Evolutionary conservation across 2,888 invertebrate genomes (phyloP).

Genomic region (Pristionchus fissidentatus): DNA sequence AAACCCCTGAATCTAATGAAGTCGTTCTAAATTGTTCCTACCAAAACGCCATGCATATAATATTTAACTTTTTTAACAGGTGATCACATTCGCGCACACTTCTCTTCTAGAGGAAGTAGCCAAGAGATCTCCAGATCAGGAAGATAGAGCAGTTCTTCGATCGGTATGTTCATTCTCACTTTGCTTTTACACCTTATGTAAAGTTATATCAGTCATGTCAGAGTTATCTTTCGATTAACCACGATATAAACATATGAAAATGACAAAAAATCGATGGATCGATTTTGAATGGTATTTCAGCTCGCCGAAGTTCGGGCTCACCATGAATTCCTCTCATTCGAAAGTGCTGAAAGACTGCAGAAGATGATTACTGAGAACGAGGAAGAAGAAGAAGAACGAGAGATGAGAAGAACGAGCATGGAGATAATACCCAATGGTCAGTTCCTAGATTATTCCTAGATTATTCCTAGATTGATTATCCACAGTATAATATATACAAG

Average conservation of each 20-base stretch:
- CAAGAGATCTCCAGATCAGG: background rate
- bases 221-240: too few relatives aligned
- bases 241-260: background rate
- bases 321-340: conserved; percentile 50
- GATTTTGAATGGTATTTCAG: background rate
- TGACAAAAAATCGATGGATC: background rate
- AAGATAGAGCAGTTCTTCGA: background rate
- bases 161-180: background rate
- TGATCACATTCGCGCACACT: conserved; percentile 8
- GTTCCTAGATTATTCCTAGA: too few relatives aligned
- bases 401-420: too few relatives aligned
- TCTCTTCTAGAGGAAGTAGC: background rate
- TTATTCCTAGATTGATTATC: too few relatives aligned
- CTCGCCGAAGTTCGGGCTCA: background rate
- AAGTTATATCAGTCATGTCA: too few relatives aligned
- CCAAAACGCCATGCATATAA: background rate
- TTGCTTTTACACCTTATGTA: background rate
- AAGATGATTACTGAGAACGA: conserved; percentile 46
- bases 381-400: background rate
- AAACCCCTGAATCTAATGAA: too few relatives aligned
- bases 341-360: conserved; percentile 55
- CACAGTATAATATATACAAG: background rate
- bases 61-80: background rate
- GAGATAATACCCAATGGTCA: too few relatives aligned
- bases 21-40: background rate